Conservation (phyloP, 2,113 vertebrate genomes). For the Vidua macroura region DNA sequence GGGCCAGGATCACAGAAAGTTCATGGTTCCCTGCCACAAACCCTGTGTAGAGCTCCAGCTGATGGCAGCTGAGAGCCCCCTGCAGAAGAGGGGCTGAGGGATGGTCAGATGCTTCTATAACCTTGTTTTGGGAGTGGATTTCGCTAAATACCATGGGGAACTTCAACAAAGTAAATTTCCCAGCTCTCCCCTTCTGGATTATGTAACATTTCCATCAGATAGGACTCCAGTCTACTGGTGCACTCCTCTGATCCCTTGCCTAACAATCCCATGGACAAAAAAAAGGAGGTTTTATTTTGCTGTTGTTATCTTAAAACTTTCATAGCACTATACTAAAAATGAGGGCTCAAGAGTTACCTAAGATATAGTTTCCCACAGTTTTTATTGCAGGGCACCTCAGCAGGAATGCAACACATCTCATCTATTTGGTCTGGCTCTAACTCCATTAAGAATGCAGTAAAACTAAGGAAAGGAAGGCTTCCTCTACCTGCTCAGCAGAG, state of each 20-base stretch:
- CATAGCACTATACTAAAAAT: neutral
- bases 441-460: neutral
- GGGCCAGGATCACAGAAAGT: neutral
- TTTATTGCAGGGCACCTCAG: neutral
- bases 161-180: neutral
- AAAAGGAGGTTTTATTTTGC: neutral
- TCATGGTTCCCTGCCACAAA: neutral
- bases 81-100: neutral
- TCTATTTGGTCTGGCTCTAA: neutral
- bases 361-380: neutral
- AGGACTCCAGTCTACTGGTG: neutral
- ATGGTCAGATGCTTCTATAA: neutral
- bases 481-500: neutral
- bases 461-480: neutral
- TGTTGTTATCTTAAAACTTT: neutral
- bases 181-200: neutral
- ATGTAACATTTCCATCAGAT: neutral
- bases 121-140: neutral
- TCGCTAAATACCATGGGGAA: neutral
- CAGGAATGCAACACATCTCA: neutral
- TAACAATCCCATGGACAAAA: neutral
- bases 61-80: neutral
- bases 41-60: neutral
- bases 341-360: neutral
- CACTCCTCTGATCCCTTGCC: neutral